Percentiles rank a stretch among this genome's conserved stretches.
These are phyloP conservation scores for Paracanthobrama guichenoti DNA, from an alignment of 2,113 vertebrate species.

Conservation along the genomic window DNA sequence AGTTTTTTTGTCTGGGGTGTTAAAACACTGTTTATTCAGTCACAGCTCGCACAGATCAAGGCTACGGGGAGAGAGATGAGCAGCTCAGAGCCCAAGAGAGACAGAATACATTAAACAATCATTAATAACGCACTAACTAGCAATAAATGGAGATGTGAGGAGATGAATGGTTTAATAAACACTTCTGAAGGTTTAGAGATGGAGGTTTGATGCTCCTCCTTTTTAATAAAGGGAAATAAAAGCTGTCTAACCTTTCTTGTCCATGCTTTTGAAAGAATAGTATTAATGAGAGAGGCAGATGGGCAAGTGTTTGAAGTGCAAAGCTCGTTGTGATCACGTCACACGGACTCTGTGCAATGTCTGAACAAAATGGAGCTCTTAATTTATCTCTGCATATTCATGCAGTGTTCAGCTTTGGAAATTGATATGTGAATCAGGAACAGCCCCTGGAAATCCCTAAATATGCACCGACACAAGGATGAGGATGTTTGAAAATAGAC, in stretches of 20 bases:
- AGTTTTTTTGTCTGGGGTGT: not conserved
- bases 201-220: slow-evolving; percentile 5
- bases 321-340: not conserved
- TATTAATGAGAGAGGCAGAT: slow-evolving; percentile 36
- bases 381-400: slow-evolving; percentile 19
- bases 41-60: slow-evolving; percentile 13
- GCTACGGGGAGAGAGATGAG: slow-evolving; percentile 4
- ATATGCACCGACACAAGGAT: not conserved
- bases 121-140: slow-evolving; percentile 36
- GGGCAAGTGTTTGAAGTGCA: slow-evolving; percentile 28
- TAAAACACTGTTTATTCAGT: slow-evolving; percentile 30
- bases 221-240: slow-evolving; percentile 36
- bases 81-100: not conserved
- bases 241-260: not conserved
- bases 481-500: not conserved
- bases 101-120: slow-evolving; percentile 28
- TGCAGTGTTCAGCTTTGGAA: not conserved
- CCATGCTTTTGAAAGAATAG: slow-evolving; percentile 1
- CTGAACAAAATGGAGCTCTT: not conserved
- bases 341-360: not conserved
- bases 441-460: slow-evolving; percentile 30
- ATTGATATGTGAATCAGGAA: slow-evolving; percentile 2
- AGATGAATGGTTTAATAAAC: slow-evolving; percentile 41
- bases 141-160: slow-evolving; percentile 3
- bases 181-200: slow-evolving; percentile 29